Evolutionary conservation across 2,797 vertebrate species (phyloP), one percentile per base, ranked within the genome.

Genomic region (Sebastes wilsoni): DNA sequence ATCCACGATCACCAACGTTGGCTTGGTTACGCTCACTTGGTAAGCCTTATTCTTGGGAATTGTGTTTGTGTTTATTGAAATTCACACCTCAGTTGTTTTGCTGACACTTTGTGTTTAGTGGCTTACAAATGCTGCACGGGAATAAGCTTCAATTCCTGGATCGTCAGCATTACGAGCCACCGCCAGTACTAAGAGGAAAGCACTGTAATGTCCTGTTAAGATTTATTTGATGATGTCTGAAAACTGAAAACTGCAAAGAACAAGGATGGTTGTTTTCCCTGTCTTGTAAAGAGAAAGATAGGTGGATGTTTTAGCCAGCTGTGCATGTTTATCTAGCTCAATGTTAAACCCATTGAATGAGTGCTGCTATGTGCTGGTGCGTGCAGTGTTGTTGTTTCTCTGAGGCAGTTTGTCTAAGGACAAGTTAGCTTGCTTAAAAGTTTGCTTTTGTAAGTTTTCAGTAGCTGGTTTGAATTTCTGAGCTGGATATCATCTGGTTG

Each of bases 11-110:
- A 1, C 93, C 94, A 30, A 92, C 90, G 69, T 74, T 93, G 79
- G 92, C 82, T 58, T 94, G 94, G 94, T 80, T 95, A 66, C 93
- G 88, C 68, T 93, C 92, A 0, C 92, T 94, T 66, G 94, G 94
- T 95, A 92, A 94, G 94, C 9, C 36, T 18, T 1, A 13, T 16
- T 18, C 58, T 23, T 46, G 1, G 8, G 23, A 25, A 3, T 3
- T 20, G 23, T 75, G 9, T 46, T 27, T 32, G 20, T 66, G 54
- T 68, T 61, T 69, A 2, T 59, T 69, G 49, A 28, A 38, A 56
- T 61, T 49, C 46, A 36, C 2, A 22, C n/a, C 13, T 52, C 7
- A 38, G 73, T 52, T 1, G 1, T 66, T 61, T 54, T 42, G 34
- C 13, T 75, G 22, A 59, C 3, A 32, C 49, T 36, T 42, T 30